phyloP scores from a whole-genome alignment of 2,797 vertebrate species.

The Malurus splendens region DNA sequence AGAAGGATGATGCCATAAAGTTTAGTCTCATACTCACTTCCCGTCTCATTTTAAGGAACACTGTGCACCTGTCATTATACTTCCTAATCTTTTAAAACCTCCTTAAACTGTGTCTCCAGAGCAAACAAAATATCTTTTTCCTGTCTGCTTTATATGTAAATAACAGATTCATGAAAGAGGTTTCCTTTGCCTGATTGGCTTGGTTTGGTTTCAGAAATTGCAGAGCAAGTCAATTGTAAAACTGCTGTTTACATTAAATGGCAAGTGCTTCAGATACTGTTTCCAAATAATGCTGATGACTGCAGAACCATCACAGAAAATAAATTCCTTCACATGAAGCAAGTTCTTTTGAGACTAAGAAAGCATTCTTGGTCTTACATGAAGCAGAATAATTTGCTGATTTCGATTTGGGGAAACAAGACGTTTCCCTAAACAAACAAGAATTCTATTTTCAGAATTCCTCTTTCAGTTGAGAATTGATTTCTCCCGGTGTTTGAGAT shows the following conservation, averaged over 20 bases:
- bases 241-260: not conserved
- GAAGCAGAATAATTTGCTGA: slow-evolving; percentile 1
- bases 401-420: not conserved
- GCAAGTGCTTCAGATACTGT: not conserved
- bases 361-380: not conserved
- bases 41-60: slow-evolving; percentile 41
- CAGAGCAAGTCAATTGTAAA: slow-evolving; percentile 21
- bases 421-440: not conserved
- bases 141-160: slow-evolving; percentile 55
- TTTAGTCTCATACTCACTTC: slow-evolving; percentile 29
- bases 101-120: slow-evolving; percentile 47
- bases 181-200: slow-evolving; percentile 57
- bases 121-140: slow-evolving; percentile 62
- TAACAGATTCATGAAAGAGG: slow-evolving; percentile 55
- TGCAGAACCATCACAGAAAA: slow-evolving; percentile 5
- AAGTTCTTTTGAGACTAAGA: not conserved
- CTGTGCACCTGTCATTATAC: slow-evolving; percentile 50
- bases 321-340: not conserved
- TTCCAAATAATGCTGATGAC: slow-evolving; percentile 25
- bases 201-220: slow-evolving; percentile 45
- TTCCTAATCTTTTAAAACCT: slow-evolving; percentile 56
- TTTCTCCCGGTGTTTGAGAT: not conserved
- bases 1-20: slow-evolving; percentile 43
- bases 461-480: not conserved
- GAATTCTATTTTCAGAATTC: slow-evolving; percentile 38